These are phyloP conservation scores for Panthera tigris DNA, from an alignment of 2,113 vertebrate species.

Conservation along the genomic window DNA sequence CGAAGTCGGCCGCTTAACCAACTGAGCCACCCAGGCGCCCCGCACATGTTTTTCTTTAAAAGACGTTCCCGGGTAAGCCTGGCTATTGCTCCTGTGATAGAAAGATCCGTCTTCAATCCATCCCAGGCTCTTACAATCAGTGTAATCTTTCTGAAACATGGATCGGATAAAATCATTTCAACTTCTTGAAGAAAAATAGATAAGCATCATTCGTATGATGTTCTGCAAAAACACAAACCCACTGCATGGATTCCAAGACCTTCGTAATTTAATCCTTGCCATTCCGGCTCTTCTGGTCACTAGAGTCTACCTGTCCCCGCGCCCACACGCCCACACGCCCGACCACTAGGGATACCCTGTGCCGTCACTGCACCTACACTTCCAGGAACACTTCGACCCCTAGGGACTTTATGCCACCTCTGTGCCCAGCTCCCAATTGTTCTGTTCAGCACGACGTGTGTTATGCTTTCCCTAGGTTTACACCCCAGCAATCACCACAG, in stretches of 20 bases:
- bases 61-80: background rate
- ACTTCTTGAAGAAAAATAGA: conserved; percentile 12
- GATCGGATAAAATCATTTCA: conserved; percentile 3
- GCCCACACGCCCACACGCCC: background rate
- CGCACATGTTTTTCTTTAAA: background rate
- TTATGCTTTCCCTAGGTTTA: background rate
- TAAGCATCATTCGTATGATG: background rate
- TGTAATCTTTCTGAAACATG: background rate
- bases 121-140: background rate
- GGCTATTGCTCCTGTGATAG: background rate
- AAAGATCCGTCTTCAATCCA: background rate
- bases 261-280: background rate
- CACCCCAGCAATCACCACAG: background rate
- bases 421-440: background rate
- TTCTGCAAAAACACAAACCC: background rate
- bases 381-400: background rate
- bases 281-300: background rate
- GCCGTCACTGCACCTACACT: background rate
- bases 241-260: background rate
- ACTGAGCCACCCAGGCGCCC: no score
- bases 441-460: background rate
- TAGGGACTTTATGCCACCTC: background rate
- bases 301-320: background rate
- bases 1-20: no score
- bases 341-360: background rate